These are phyloP conservation scores for Thryonomys swinderianus DNA, from an alignment of 2,113 vertebrate species.

Conservation along the genomic window DNA sequence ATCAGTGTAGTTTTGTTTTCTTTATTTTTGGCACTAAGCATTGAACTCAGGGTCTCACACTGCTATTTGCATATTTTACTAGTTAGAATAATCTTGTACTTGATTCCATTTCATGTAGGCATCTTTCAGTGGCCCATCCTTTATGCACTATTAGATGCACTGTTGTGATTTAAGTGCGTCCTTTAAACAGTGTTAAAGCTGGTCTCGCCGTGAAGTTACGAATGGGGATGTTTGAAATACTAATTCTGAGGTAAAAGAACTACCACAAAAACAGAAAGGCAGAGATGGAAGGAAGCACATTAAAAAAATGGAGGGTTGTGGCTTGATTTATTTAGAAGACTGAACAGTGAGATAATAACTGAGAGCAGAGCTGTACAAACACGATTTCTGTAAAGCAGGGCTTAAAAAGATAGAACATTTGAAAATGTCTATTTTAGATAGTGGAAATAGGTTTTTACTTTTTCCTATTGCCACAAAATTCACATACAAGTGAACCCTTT, in stretches of 20 bases:
- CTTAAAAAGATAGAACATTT: slow-evolving; percentile 18
- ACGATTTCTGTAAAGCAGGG: not conserved
- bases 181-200: not conserved
- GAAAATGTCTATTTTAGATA: slow-evolving; percentile 37
- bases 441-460: not conserved
- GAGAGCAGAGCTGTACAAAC: not conserved
- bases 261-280: not conserved
- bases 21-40: not conserved
- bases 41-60: not conserved
- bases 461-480: slow-evolving; percentile 13
- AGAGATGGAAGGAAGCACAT: not conserved
- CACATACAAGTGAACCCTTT: not conserved
- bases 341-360: not conserved
- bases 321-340: not conserved
- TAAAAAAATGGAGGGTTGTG: not conserved
- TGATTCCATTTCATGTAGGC: not conserved
- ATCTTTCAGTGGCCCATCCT: not conserved
- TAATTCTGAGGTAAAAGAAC: not conserved
- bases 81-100: not conserved
- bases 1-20: not conserved
- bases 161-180: not conserved
- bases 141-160: not conserved
- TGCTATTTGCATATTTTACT: not conserved
- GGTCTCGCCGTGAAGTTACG: not conserved
- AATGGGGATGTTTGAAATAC: slow-evolving; percentile 22